Percentiles rank a stretch among this genome's conserved stretches.
Evolutionary conservation across 2,797 vertebrate species (phyloP).

Genomic region (Urosaurus nigricauda): DNA sequence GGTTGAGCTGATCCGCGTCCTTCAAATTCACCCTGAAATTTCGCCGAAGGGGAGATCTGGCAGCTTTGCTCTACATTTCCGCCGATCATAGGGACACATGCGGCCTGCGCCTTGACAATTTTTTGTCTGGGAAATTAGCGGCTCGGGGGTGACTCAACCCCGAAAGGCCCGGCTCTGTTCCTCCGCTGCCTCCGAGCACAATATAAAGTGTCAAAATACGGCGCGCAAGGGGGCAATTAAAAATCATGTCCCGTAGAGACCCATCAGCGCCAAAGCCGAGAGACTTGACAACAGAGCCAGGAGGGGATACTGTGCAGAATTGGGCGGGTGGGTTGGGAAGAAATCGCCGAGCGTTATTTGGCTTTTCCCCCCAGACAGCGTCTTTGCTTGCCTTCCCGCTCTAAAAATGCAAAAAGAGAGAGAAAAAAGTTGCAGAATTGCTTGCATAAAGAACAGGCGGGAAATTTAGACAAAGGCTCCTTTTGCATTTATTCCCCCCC

Average conservation of each 20-base stretch:
- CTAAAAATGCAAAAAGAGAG: neutral
- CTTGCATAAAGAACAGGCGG: neutral
- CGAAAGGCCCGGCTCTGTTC: neutral
- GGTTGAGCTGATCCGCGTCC: neutral
- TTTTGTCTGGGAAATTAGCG: neutral
- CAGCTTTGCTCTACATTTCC: too few relatives aligned
- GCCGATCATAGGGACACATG: neutral
- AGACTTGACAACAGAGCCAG: neutral
- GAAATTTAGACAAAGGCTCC: rapidly evolving
- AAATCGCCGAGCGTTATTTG: too few relatives aligned
- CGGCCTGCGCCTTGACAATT: neutral
- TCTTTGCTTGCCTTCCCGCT: neutral
- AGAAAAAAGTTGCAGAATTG: neutral
- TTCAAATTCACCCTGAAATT: neutral
- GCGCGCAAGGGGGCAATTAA: neutral
- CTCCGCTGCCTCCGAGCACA: neutral
- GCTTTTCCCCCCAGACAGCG: neutral
- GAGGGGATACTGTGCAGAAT: neutral
- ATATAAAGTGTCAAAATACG: neutral
- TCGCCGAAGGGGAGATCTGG: neutral
- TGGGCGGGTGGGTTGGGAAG: too few relatives aligned
- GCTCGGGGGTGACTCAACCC: neutral
- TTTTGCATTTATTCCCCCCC: neutral
- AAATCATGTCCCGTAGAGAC: neutral
- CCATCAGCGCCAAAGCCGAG: too few relatives aligned